phyloP scores from a whole-genome alignment of 30 jellyfish, hydroid and myxozoan species.

The Aurelia aurita region DNA sequence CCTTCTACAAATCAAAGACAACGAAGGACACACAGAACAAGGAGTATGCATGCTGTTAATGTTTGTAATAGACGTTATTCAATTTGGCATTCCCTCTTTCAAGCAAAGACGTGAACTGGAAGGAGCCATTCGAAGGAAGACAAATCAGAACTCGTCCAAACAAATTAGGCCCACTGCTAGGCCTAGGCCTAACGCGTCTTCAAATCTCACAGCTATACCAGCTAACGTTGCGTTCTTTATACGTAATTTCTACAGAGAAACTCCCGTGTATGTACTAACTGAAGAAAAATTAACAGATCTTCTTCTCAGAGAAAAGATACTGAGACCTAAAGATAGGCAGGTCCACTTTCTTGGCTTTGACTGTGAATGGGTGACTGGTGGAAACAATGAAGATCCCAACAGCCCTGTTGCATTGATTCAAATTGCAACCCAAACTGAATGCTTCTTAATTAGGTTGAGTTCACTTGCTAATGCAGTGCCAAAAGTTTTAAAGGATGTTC shows the following conservation, averaged over 20 bases:
- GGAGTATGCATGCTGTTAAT: slow-evolving; percentile 14
- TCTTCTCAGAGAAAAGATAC: slow-evolving; percentile 37
- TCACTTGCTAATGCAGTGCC: slow-evolving; percentile 33
- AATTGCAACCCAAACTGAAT: slow-evolving; percentile 72
- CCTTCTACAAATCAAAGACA: not conserved
- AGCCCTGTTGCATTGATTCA: slow-evolving; percentile 88
- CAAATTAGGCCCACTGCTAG: not conserved
- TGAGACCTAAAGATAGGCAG: not conserved
- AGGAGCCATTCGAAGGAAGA: too few species aligned
- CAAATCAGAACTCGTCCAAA: too few species aligned
- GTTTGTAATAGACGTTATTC: slow-evolving; percentile 16
- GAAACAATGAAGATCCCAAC: not conserved
- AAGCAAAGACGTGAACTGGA: not conserved
- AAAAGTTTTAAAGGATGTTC: slow-evolving; percentile 33
- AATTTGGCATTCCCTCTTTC: slow-evolving; percentile 5
- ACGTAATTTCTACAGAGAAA: slow-evolving; percentile 29
- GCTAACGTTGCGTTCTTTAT: not conserved
- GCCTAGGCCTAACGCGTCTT: not conserved
- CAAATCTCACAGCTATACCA: slow-evolving; percentile 45
- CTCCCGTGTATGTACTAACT: slow-evolving; percentile 60
- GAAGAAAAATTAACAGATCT: slow-evolving; percentile 59
- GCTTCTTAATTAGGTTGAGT: slow-evolving; percentile 55
- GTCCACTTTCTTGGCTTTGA: slow-evolving; percentile 87
- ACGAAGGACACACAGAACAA: slow-evolving; percentile 60
- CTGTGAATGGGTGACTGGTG: slow-evolving; percentile 88